Conservation (phyloP, 2,888 invertebrate species). For the Perdita meconis region DNA sequence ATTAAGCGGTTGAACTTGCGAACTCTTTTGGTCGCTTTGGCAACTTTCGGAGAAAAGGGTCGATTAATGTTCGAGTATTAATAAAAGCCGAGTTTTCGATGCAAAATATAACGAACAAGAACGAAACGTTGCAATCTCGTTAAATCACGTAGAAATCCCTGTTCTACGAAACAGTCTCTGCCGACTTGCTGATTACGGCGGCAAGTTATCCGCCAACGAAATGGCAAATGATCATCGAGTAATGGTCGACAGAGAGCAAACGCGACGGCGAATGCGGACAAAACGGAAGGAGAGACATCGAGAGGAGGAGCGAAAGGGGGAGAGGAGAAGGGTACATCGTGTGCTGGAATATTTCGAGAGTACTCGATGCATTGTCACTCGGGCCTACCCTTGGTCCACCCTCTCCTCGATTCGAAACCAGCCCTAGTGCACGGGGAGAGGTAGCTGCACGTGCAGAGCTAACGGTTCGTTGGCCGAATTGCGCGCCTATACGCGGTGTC, state of each 20-base stretch:
- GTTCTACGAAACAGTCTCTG: constrained; percentile 33
- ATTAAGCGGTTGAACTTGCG: constrained; percentile 35
- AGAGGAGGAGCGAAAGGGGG: constrained; percentile 20
- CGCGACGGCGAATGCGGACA: constrained; percentile 40
- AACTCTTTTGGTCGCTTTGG: background rate
- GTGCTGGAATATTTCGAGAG: constrained; percentile 74
- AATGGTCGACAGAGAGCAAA: constrained; percentile 50
- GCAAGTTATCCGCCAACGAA: constrained; percentile 61
- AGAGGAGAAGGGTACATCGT: constrained; percentile 57
- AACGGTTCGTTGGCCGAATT: constrained; percentile 58
- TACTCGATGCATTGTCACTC: constrained; percentile 75
- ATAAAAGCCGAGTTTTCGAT: background rate
- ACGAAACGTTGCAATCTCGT: constrained; percentile 6
- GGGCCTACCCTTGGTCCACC: constrained; percentile 67
- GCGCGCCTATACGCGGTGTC: constrained; percentile 64
- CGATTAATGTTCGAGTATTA: constrained; percentile 3
- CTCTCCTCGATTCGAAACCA: constrained; percentile 70
- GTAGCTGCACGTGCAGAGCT: constrained; percentile 65
- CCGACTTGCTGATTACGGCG: constrained; percentile 44
- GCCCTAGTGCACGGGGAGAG: constrained; percentile 48
- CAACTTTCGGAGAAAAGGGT: background rate
- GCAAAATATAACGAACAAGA: background rate
- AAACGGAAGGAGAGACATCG: constrained; percentile 28
- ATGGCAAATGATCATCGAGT: constrained; percentile 70
- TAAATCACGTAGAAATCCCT: constrained; percentile 4